Evolutionary conservation across 2,113 vertebrate species (phyloP), one percentile per base, ranked within the genome.

Genomic region (Neodon shergylaensis): DNA sequence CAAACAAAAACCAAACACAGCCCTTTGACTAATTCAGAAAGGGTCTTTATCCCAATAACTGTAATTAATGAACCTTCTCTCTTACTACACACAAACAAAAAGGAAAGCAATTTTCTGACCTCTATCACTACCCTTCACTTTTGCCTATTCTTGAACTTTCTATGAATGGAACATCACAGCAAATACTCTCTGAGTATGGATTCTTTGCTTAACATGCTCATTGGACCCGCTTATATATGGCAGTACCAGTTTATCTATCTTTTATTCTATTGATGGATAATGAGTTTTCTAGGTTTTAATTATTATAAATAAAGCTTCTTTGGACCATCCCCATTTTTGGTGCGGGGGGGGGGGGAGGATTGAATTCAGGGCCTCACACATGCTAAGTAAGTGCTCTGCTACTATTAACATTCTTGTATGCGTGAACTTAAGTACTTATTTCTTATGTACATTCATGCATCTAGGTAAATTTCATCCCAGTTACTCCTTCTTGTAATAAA

Each of bases 381-480:
- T 28, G 11, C 10, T 77, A 77, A 19, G 42, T 47, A 47, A 36
- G 65, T 70, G 42, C 17, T 82, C 19, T 14, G 44, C 36, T 85
- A 22, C 19, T 73, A 33, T 82, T 52, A 39, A 92, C 31, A 88
- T 90, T 88, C 61, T 90, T 84, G 36, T 63, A 83, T 63, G 86
- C 39, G n/a, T 88, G 10, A 65, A 63, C 28, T 2, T 86, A 72
- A 26, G 6, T 66, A 65, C 26, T 79, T 92, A 36, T 70, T 94
- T 92, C 44, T 47, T 19, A 54, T 88, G 36, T 44, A 73, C 11
- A 68, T 73, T 66, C 33, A 77, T 31, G 8, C n/a, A 66, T 76
- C 2, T 92, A 85, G 47, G 66, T 93, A 90, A 94, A 58, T 89
- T 97, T 76, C 94, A 16, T 66, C 47, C 78, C 85, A 96, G 74